Base-by-base conservation (phyloP, 2,113 vertebrate genomes). In the Eira barbara region DNA sequence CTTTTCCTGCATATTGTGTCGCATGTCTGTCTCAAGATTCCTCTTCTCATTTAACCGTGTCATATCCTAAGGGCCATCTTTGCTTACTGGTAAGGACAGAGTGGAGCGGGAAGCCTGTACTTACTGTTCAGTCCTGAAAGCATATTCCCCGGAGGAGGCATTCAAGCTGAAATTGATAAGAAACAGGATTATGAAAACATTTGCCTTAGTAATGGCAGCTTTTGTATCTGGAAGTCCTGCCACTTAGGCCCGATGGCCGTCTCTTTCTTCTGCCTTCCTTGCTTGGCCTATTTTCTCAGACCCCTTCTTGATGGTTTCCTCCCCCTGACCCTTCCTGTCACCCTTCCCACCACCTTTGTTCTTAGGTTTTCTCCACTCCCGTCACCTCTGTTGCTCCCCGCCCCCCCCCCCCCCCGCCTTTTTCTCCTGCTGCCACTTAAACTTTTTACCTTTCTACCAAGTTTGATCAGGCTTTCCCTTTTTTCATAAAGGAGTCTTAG, bases 391-490 rank as follows among this genome's bases (percentile, higher is more conserved):
- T 93, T 39, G 57, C 57, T 55, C 18, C 5, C 6, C 17, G 1
- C 17, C 52, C 23, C 8, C n/a, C n/a, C n/a, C n/a, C n/a, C n/a
- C n/a, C n/a, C n/a, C n/a, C n/a, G n/a, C n/a, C 36, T 55, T 49
- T 7, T 13, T 3, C 18, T 89, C 55, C 34, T 91, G 45, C 52
- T 97, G 90, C 39, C 81, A 31, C 63, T 94, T 93, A 71, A 88
- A 91, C 92, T 74, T 97, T 97, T 96, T 88, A 96, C 96, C 79
- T 96, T 97, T 65, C 80, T 76, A 57, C 61, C 79, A 82, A 65
- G 34, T 97, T 95, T 80, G 83, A 94, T 95, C 94, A 85, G 76
- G 59, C 92, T 96, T 96, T 95, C 88, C 82, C 79, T 94, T 96
- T 91, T 94, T 83, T 96, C 92, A 45, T 82, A 78, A 91, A 92